Evolutionary conservation across 2,797 vertebrate genomes (phyloP).

Genomic region (Parauchenoglanis punctatus): DNA sequence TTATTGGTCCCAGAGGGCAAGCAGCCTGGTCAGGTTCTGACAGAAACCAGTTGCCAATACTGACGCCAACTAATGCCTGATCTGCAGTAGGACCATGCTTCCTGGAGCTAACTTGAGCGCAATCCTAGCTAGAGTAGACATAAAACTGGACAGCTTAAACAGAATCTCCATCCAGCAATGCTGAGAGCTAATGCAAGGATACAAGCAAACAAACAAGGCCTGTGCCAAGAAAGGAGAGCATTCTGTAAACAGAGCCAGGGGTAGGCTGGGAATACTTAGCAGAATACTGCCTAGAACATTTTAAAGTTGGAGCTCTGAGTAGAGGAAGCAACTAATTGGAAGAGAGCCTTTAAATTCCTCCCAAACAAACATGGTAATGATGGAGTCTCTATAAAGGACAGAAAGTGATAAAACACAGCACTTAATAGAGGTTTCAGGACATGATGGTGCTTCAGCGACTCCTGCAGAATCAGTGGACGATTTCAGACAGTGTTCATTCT

Average conservation of each 20-base stretch:
- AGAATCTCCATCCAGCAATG: conserved; percentile 16
- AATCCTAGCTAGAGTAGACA: background rate
- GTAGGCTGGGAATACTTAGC: conserved; percentile 33
- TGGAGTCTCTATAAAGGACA: conserved; percentile 47
- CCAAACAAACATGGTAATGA: conserved; percentile 49
- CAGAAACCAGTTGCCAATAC: conserved; percentile 39
- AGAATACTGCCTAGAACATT: conserved; percentile 30
- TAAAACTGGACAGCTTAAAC: conserved; percentile 23
- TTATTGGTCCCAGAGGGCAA: conserved; percentile 31
- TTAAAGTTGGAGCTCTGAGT: background rate
- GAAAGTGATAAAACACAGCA: conserved; percentile 21
- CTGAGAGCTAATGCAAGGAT: conserved; percentile 16
- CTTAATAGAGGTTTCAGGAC: conserved; percentile 6
- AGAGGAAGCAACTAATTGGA: conserved; percentile 35
- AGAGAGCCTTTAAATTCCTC: conserved; percentile 43
- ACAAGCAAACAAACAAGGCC: conserved; percentile 38
- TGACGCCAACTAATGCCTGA: conserved; percentile 19
- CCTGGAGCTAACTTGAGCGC: background rate
- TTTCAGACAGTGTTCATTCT: background rate
- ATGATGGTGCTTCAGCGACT: background rate
- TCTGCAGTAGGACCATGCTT: conserved; percentile 1
- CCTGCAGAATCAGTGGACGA: background rate
- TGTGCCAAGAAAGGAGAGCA: conserved; percentile 23
- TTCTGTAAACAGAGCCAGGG: conserved; percentile 21
- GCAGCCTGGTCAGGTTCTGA: conserved; percentile 23